Percentiles rank a stretch among this genome's conserved stretches.
Conservation (phyloP, 1,140 invertebrate genomes). For the Bombus haemorrhoidalis region DNA sequence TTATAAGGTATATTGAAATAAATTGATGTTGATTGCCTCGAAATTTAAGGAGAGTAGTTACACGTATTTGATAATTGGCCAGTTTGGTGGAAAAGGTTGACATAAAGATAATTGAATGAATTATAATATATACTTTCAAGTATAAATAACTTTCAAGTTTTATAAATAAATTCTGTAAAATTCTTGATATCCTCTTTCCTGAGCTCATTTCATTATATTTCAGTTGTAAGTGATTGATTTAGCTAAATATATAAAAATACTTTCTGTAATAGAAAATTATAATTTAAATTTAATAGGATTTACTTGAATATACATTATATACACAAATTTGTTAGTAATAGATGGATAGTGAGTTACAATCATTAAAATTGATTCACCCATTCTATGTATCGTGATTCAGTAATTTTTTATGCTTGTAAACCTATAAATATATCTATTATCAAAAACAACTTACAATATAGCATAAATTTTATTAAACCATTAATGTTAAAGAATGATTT, state of each 20-base stretch:
- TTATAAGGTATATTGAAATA: conserved; percentile 2
- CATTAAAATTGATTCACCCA: conserved; percentile 26
- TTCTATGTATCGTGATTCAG: conserved; percentile 42
- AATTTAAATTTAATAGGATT: conserved; percentile 54
- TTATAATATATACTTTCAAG: conserved; percentile 23
- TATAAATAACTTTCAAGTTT: conserved; percentile 26
- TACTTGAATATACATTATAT: conserved; percentile 45
- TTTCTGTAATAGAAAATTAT: conserved; percentile 52
- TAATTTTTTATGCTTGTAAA: conserved; percentile 62
- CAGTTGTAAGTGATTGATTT: conserved; percentile 40
- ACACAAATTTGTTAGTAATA: conserved; percentile 41
- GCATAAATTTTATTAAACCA: conserved; percentile 53
- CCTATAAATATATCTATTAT: conserved; percentile 61
- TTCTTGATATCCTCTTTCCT: background rate
- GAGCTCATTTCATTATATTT: conserved; percentile 22
- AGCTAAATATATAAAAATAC: conserved; percentile 30
- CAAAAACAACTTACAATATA: conserved; percentile 57
- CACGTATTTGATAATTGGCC: conserved; percentile 59
- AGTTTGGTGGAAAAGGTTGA: conserved; percentile 69
- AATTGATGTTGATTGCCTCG: conserved; percentile 50
- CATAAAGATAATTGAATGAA: conserved; percentile 15
- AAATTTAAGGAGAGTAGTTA: conserved; percentile 39
- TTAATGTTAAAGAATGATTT: conserved; percentile 53
- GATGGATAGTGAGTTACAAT: conserved; percentile 39
- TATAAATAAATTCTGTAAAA: conserved; percentile 43